These are phyloP conservation scores for Neelides sp. DNA, from an alignment of 1,140 invertebrate species.

Conservation along the genomic window DNA sequence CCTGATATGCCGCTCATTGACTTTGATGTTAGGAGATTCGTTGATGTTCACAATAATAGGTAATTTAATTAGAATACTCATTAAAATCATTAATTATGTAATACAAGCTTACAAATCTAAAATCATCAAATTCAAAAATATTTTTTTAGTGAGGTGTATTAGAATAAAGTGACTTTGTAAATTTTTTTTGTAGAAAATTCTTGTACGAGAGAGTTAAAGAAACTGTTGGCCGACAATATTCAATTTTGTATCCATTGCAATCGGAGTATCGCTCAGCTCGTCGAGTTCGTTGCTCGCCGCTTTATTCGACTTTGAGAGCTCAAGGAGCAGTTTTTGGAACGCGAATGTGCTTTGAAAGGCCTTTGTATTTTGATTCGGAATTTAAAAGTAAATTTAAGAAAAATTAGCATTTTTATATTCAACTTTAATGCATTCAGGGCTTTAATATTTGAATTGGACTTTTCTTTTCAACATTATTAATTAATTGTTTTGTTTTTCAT, in stretches of 20 bases:
- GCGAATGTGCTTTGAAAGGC: slow-evolving; percentile 95
- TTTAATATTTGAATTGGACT: background rate
- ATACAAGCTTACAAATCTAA: background rate
- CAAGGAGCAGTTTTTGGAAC: slow-evolving; percentile 94
- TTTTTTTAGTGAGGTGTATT: background rate
- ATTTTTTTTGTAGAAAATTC: slow-evolving; percentile 52
- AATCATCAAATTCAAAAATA: no score
- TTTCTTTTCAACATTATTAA: slow-evolving; percentile 3
- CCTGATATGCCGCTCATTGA: slow-evolving; percentile 72
- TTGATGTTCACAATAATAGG: slow-evolving; percentile 85
- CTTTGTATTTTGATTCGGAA: slow-evolving; percentile 71
- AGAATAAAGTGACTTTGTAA: slow-evolving; percentile 3
- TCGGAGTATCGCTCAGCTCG: slow-evolving; percentile 70
- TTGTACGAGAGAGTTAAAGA: slow-evolving; percentile 83
- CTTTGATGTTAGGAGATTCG: slow-evolving; percentile 81
- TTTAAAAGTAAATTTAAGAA: slow-evolving; percentile 38
- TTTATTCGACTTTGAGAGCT: slow-evolving; percentile 80
- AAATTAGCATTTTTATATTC: slow-evolving; percentile 8
- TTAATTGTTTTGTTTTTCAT: background rate
- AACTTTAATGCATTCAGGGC: background rate
- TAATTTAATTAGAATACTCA: background rate
- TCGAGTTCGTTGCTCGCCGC: slow-evolving; percentile 87
- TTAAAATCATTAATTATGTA: background rate
- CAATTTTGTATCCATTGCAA: slow-evolving; percentile 65
- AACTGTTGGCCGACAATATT: slow-evolving; percentile 80